Base-by-base conservation (phyloP, 2,797 vertebrate genomes). In the Gymnocypris eckloni region DNA sequence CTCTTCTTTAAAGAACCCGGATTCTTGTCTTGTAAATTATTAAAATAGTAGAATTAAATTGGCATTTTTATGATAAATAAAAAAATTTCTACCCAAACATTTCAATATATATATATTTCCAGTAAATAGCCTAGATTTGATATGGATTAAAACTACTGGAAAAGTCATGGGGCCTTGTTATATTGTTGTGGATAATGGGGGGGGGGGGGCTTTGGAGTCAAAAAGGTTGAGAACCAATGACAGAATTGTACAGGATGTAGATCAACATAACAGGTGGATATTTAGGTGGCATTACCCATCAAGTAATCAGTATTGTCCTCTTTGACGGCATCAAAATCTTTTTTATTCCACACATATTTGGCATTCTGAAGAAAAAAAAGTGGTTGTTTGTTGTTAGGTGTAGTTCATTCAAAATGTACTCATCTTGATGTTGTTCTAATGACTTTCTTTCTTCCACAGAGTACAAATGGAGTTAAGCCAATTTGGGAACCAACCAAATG, bases 311-410 rank as follows among this genome's bases (percentile, higher is more conserved):
- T 95, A 0, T 88, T 83, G 39, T 20, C 18, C 28, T 93, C 93
- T 43, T 96, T 50, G 48, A 96, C 91, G 0, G 87, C 90, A 89
- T 95, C 91, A 69, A 97, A 89, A 0, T 93, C 69, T 20, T 6
- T 2, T 92, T 94, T 96, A 88, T 96, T 95, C 96, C 95, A 96
- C 43, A 97, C 95, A 86, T 96, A 97, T 81, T 86, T 70, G 5
- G 90, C 94, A 0, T 91, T 94, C 96, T 97, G 76, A 1, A 79
- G 41, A 39, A 25, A 45, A 43, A 10, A 66, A 2, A 2, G 15
- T 59, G 56, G 9, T 59, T 59, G 56, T 61, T n/a, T 4, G 0
- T 79, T 61, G 76, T 41, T 25, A 79, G 8, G 3, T 45, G 22
- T 6, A 77, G 25, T 52, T 75, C 25, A 33, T 52, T 15, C 15